Evolutionary conservation across 1,140 invertebrate genomes (phyloP), one percentile per base, ranked within the genome.

Genomic region (Cydia strobilella): DNA sequence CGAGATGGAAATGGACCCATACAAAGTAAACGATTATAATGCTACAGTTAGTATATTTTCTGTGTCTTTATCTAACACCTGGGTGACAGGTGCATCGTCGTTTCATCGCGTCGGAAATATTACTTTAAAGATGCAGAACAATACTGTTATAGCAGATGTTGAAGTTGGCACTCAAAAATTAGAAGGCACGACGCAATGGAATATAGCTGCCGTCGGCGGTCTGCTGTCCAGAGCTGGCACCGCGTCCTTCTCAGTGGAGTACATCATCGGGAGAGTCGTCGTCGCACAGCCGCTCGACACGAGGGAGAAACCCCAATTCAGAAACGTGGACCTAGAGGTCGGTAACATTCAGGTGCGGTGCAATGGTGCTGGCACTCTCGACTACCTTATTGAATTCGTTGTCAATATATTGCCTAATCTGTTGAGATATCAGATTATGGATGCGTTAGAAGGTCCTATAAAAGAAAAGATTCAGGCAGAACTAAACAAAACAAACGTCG

Each of bases 391-490:
- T 72, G 96, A 97, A 89, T 94, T 96, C 74, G 93, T 92, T 1
- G 91, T 96, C 2, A 97, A 97, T 86, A 92, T 97, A 75, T 75
- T 96, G 63, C 96, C 96, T 1, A 97, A 97, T 93, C 86, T 97
- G 62, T 90, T 97, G 75, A 93, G 96, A 77, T 95, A 96, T 89
- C 96, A 96, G 86, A 96, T 97, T 73, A 95, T 96, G 93, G 95
- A 96, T 82, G 96, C 96, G 3, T 84, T 96, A 1, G 96, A 96
- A 86, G 94, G 94, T 63, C 96, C 96, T 0, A 84, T 96, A 7
- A 95, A 94, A 78, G 93, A 93, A 76, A 93, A 95, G 25, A 92
- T 96, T 3, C 94, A 94, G 75, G 94, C 94, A 75, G 94, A 95
- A 77, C 86, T 96, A 35, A 94, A 96, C 79, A 93, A 93, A 75